phyloP scores from a whole-genome alignment of 2,888 invertebrate species.

The Tetrapedia diversipes region DNA sequence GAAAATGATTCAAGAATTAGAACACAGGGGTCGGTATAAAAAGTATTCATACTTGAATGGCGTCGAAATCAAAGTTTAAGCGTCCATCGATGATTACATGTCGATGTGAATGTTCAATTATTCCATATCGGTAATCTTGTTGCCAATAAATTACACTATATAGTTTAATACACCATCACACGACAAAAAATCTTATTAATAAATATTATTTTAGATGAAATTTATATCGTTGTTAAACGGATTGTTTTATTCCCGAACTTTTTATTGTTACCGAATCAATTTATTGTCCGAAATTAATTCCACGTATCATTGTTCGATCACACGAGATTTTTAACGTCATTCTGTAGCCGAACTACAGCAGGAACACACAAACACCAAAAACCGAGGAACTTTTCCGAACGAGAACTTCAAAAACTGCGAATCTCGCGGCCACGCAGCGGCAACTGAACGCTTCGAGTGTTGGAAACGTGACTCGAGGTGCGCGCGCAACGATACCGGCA shows the following conservation, averaged over 20 bases:
- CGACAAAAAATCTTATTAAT: not conserved
- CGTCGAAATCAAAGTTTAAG: not conserved
- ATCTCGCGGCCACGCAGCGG: slow-evolving; percentile 65
- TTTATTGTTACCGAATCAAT: not conserved
- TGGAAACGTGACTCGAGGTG: slow-evolving; percentile 68
- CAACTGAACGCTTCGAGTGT: slow-evolving; percentile 60
- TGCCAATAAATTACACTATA: not conserved
- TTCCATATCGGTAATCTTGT: not conserved
- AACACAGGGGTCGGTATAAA: slow-evolving; percentile 5
- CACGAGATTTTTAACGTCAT: not conserved
- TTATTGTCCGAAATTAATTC: not conserved
- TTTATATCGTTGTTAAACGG: not conserved
- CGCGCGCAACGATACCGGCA: slow-evolving; percentile 59
- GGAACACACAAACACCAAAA: not conserved
- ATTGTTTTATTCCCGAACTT: not conserved
- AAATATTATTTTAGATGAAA: not conserved
- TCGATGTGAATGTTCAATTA: not conserved
- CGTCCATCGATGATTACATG: too few species aligned
- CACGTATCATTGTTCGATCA: not conserved
- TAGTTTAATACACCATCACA: not conserved
- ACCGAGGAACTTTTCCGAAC: slow-evolving; percentile 10
- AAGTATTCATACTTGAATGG: not conserved
- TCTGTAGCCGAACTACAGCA: not conserved
- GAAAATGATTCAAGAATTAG: not conserved
- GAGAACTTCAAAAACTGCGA: slow-evolving; percentile 53